phyloP scores from a whole-genome alignment of 2,113 vertebrate genomes.

The Brachyistius frenatus region DNA sequence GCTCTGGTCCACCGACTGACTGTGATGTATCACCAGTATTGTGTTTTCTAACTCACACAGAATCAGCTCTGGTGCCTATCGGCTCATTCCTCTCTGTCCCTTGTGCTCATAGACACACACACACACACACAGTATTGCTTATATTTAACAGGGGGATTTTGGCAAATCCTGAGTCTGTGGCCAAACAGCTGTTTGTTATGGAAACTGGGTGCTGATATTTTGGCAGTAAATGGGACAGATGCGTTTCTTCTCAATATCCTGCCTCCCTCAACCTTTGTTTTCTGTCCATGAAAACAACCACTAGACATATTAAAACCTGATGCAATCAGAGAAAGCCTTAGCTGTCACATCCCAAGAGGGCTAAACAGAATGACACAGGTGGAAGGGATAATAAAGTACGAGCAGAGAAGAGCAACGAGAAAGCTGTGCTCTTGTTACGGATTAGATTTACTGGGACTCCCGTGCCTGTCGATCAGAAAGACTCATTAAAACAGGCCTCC shows the following conservation, averaged over 20 bases:
- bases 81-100: constrained; percentile 47
- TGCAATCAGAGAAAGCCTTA: constrained; percentile 41
- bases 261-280: constrained; percentile 33
- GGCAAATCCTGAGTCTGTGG: constrained; percentile 20
- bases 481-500: background rate
- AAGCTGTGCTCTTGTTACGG: constrained; percentile 25
- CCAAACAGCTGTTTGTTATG: constrained; percentile 26
- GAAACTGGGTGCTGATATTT: constrained; percentile 33
- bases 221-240: constrained; percentile 52
- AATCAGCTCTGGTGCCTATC: constrained; percentile 20
- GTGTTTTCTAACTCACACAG: constrained; percentile 49
- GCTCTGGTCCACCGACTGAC: constrained; percentile 35
- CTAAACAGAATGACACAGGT: constrained; percentile 46
- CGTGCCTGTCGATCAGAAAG: constrained; percentile 11
- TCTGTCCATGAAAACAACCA: constrained; percentile 46
- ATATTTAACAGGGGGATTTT: constrained; percentile 16
- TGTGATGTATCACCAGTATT: constrained; percentile 63
- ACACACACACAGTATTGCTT: background rate
- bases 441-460: constrained; percentile 10
- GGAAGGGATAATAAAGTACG: constrained; percentile 41
- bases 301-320: constrained; percentile 68
- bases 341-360: constrained; percentile 26
- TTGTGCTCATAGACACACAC: constrained; percentile 15
- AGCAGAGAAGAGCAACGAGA: constrained; percentile 9
- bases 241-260: constrained; percentile 59